A percentile compares a stretch with the other conserved stretches of the same genome.
Evolutionary conservation across 2,888 invertebrate species (phyloP).

Genomic region (Didymodactylos carnosus): DNA sequence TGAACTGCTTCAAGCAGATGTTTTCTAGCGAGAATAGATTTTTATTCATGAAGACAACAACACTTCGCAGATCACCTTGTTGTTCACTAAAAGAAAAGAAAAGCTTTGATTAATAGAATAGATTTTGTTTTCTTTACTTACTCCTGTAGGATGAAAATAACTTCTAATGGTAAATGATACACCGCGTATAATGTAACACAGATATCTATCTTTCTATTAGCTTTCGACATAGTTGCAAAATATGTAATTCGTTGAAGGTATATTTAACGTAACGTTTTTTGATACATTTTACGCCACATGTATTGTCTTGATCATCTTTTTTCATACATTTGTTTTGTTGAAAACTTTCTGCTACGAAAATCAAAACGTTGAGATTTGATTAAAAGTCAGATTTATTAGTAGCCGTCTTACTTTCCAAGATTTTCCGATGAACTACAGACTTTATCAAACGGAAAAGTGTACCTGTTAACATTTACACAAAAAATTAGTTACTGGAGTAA

Average conservation of each 20-base stretch:
- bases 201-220: no score
- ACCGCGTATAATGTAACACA: neutral
- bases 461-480: no score
- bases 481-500: no score
- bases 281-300: constrained; percentile 75
- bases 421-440: neutral
- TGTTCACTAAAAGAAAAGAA: neutral
- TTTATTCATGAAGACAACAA: constrained; percentile 44
- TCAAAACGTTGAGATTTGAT: no score
- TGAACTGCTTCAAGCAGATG: constrained; percentile 74
- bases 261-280: constrained; percentile 47
- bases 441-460: no score
- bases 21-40: constrained; percentile 61
- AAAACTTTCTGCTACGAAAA: neutral
- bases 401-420: neutral
- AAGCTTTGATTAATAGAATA: no score
- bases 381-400: neutral
- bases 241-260: neutral
- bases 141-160: neutral
- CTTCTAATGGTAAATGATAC: neutral
- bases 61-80: neutral
- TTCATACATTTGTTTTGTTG: constrained; percentile 31
- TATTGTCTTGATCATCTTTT: constrained; percentile 52
- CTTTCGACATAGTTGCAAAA: neutral
- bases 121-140: no score